Evolutionary conservation across 1,140 invertebrate species (phyloP), one percentile per base, ranked within the genome.

Genomic region (Teleogryllus occipitalis): DNA sequence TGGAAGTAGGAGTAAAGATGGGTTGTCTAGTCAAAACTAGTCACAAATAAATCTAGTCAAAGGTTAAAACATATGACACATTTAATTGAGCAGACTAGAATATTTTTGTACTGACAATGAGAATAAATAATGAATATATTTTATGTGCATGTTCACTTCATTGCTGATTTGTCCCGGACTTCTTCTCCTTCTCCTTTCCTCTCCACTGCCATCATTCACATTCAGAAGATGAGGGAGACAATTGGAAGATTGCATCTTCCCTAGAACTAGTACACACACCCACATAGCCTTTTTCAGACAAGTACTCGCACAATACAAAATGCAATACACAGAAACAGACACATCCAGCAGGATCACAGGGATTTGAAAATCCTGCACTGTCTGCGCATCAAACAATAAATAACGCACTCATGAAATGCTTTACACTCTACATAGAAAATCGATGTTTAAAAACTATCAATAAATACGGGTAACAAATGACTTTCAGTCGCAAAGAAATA

Each of bases 81-180:
- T 65, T 65, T 65, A 65, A 65, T 65, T 65, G 54, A 65, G 54
- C 54, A 65, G 54, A 65, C 54, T 65, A 65, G 54, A 65, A 65
- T 65, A 65, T 65, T 65, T 65, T 65, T 65, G 54, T 65, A 65
- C 54, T 65, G 54, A 65, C 54, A 65, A 65, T 65, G 54, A 65
- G 18, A 65, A 65, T 65, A 65, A 65, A 65, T 65, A 65, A 65
- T 14, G 54, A 65, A 14, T 65, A 65, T 65, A 39, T 65, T 65
- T 18, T 65, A 65, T 65, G 54, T 65, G 54, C 54, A 65, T 65
- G 18, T 39, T 39, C 27, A 39, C 10, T 65, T 18, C 54, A 65
- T 65, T 65, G 54, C 54, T 65, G 54, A 65, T 65, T 65, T 65
- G 54, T 65, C 54, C 54, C 54, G 54, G 54, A 18, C 54, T 54